Conservation (phyloP, 2,113 vertebrate species). For the Himantopus leucocephalus region DNA sequence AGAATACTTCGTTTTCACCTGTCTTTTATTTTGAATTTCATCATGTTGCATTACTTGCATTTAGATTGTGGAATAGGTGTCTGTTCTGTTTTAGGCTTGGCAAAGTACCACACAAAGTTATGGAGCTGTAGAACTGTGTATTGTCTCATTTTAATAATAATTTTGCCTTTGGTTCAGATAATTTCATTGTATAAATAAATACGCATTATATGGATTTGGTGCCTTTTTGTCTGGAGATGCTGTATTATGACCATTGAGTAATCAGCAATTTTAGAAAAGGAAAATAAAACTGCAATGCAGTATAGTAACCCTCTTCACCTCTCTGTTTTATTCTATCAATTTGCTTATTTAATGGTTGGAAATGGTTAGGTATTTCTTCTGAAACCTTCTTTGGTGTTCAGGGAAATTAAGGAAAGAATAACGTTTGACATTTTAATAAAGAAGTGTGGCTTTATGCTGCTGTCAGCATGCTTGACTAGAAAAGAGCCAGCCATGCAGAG, state of each 20-base stretch:
- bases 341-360: conserved; percentile 29
- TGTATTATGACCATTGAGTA: neutral
- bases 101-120: neutral
- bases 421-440: conserved; percentile 68
- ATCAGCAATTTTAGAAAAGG: neutral
- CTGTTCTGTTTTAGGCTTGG: neutral
- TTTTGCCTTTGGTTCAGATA: neutral
- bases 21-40: neutral
- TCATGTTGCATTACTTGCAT: neutral
- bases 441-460: conserved; percentile 52
- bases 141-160: neutral
- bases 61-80: neutral
- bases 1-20: neutral
- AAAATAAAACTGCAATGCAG: neutral
- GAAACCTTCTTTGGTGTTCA: conserved; percentile 41
- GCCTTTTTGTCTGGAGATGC: neutral
- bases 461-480: conserved; percentile 42
- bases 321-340: neutral
- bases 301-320: neutral
- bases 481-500: conserved; percentile 33
- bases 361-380: conserved; percentile 28
- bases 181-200: neutral
- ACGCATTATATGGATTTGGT: neutral
- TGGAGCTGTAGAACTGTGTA: neutral
- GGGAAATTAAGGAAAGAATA: conserved; percentile 54